Evolutionary conservation across 2,113 vertebrate species (phyloP).

Genomic region (Tetrax tetrax): DNA sequence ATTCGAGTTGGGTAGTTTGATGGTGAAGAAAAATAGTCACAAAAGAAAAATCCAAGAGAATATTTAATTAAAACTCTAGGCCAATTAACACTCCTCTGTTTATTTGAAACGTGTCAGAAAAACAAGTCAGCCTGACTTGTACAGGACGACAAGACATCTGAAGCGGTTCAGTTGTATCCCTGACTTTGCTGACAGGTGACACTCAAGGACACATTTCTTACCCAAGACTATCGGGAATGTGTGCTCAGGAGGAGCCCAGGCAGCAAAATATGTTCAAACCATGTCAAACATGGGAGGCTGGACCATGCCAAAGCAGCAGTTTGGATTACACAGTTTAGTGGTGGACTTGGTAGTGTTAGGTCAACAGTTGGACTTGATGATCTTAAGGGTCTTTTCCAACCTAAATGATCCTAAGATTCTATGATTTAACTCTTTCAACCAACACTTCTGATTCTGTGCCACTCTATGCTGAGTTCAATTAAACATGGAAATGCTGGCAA

Average conservation of each 20-base stretch:
- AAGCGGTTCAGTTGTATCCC: background rate
- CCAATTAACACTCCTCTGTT: background rate
- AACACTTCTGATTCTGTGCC: background rate
- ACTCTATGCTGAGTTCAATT: background rate
- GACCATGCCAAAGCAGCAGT: background rate
- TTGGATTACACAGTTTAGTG: background rate
- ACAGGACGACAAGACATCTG: rapidly evolving
- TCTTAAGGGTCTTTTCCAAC: background rate
- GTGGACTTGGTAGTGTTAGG: background rate
- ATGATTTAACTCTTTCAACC: background rate
- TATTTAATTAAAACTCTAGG: background rate
- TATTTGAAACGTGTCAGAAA: background rate
- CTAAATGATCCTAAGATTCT: background rate
- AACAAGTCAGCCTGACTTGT: background rate
- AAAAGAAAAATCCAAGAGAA: background rate
- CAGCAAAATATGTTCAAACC: background rate
- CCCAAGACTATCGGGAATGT: background rate
- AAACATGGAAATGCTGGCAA: background rate
- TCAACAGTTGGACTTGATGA: background rate
- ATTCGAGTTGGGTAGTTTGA: background rate
- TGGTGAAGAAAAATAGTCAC: background rate
- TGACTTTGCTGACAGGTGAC: background rate
- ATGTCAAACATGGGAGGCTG: background rate
- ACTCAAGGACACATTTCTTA: background rate
- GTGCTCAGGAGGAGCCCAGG: background rate